Evolutionary conservation across 2,888 invertebrate genomes (phyloP).

Genomic region (Apantesis nais): DNA sequence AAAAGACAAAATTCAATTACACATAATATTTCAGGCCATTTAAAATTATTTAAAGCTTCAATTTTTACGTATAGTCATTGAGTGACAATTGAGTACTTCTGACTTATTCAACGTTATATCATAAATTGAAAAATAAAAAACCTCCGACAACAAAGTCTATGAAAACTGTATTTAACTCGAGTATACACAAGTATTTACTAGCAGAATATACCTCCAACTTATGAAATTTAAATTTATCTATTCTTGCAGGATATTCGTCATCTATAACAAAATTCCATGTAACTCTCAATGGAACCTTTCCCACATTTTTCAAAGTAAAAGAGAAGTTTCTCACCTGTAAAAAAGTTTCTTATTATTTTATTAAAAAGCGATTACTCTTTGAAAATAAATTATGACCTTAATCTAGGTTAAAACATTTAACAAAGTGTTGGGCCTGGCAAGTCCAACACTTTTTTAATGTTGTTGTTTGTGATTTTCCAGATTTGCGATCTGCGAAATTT

Average conservation of each 20-base stretch:
- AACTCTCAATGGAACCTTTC: conserved; percentile 75
- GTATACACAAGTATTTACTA: neutral
- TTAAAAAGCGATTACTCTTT: neutral
- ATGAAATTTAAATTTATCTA: conserved; percentile 58
- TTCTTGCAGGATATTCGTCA: conserved; percentile 72
- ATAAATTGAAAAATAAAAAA: too few species aligned
- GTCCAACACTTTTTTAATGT: too few species aligned
- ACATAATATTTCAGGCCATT: too few species aligned
- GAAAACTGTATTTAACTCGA: neutral
- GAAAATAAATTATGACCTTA: neutral
- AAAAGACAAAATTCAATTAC: neutral
- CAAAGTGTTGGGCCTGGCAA: neutral
- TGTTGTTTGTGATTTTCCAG: too few species aligned
- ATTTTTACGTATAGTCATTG: too few species aligned
- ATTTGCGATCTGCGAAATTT: too few species aligned
- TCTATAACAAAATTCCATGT: conserved; percentile 73
- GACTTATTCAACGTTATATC: too few species aligned
- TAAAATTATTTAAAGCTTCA: too few species aligned
- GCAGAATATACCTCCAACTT: conserved; percentile 37
- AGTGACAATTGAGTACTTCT: too few species aligned
- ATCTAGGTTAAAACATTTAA: neutral
- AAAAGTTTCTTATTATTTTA: neutral
- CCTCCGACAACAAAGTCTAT: neutral
- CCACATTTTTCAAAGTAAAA: conserved; percentile 69
- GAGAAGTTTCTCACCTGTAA: conserved; percentile 66